Base-by-base conservation (phyloP, 2,888 invertebrate species). In the Elegia similella region DNA sequence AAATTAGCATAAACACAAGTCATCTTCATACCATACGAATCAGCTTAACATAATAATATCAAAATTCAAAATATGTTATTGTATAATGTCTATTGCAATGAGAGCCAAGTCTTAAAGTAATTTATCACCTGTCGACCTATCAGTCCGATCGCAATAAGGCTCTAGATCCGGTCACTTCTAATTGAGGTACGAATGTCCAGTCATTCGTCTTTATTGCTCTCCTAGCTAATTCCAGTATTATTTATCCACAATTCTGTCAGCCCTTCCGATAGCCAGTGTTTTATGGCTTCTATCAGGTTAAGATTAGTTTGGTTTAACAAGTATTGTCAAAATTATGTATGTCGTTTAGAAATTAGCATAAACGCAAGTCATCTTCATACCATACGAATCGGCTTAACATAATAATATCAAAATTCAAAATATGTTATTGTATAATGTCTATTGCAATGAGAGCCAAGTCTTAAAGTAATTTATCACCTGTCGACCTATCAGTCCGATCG, bases 191-290 rank as follows among this genome's bases (percentile, higher is more conserved):
- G 69, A 75, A 72, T 73, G 72, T 67, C 69, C 68, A 73, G 76
- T 76, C 78, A 77, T 77, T 71, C 68, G 65, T 73, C 73, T 72
- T 68, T 75, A 79, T 79, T 77, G 74, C 67, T 62, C 64, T 71
- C 67, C 62, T 63, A 59, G 65, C 72, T 76, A 73, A 75, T 78
- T 73, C 70, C 66, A 66, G 68, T 34, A 58, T 59, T 60, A 66
- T 66, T 64, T 62, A 64, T 64, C 38, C 10, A 2, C 55, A 47
- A 23, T 38, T 47, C 42, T 29, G 55, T 54, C 44, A 44, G 55
- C n/a, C 13, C 30, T 48, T 48, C 17, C 29, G 47, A 55, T 55
- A 7, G 42, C 48, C 7, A 38, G 50, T 38, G 17, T 38, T 52
- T 52, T 52, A 52, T 52, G 17, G 17, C 17, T 17, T 52, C 32